phyloP scores from a whole-genome alignment of 2,888 invertebrate species.

The Rhagium mordax region DNA sequence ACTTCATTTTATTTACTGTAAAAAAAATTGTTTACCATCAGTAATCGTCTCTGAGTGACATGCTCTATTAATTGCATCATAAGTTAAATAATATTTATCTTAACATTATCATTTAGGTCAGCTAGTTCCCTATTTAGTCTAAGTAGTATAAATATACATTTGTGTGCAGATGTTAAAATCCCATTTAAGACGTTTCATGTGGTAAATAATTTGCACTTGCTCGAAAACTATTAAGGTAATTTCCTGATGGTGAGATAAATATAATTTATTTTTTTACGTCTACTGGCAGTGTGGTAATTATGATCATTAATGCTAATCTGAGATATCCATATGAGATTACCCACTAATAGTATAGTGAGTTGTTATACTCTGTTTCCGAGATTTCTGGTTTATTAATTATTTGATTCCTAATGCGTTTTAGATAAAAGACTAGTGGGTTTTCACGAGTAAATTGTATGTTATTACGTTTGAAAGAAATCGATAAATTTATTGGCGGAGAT shows the following conservation, averaged over 20 bases:
- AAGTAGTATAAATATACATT: too few relatives aligned
- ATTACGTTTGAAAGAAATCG: neutral
- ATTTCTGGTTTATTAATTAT: conserved; percentile 25
- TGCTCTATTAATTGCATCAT: too few relatives aligned
- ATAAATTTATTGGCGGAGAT: too few relatives aligned
- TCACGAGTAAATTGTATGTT: neutral
- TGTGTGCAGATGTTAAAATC: too few relatives aligned
- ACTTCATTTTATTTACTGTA: too few relatives aligned
- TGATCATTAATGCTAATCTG: conserved; percentile 18
- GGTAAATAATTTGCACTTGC: neutral
- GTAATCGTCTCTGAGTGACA: too few relatives aligned
- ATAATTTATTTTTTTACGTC: conserved; percentile 1
- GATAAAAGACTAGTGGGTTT: neutral
- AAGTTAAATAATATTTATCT: too few relatives aligned
- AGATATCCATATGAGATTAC: conserved; percentile 11
- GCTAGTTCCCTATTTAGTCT: too few relatives aligned
- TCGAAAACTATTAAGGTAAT: neutral
- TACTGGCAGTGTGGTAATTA: conserved; percentile 1
- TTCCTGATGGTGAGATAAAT: conserved; percentile 4
- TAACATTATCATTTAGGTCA: too few relatives aligned
- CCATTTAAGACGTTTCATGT: too few relatives aligned
- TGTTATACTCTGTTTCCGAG: conserved; percentile 26
- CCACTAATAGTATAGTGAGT: neutral
- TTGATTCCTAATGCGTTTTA: conserved; percentile 3
- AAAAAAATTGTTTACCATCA: too few relatives aligned